phyloP scores from a whole-genome alignment of 2,888 invertebrate species.

The Papilio protenor region DNA sequence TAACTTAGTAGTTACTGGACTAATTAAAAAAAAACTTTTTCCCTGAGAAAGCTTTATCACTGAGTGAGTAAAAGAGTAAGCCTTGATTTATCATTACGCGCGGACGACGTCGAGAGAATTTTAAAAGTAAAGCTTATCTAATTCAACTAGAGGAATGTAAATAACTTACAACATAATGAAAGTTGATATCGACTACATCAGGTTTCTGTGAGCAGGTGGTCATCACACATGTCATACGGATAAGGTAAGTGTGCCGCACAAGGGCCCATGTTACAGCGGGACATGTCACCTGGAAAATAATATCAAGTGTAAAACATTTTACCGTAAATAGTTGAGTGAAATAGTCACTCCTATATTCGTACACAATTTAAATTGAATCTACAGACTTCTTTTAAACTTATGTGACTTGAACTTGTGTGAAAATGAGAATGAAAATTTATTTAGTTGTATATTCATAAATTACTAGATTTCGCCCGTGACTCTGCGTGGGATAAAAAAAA shows the following conservation, averaged over 20 bases:
- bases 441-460: too few relatives aligned
- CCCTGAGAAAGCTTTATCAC: too few relatives aligned
- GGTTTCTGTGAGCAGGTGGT: slow-evolving; percentile 51
- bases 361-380: background rate
- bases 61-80: too few relatives aligned
- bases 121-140: background rate
- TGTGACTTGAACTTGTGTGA: background rate
- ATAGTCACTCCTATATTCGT: too few relatives aligned
- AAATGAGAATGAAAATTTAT: too few relatives aligned
- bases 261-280: slow-evolving; percentile 66
- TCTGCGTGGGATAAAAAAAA: too few relatives aligned
- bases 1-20: too few relatives aligned
- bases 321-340: slow-evolving; percentile 35
- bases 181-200: slow-evolving; percentile 65
- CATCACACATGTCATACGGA: slow-evolving; percentile 63
- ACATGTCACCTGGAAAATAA: slow-evolving; percentile 60
- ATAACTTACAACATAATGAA: slow-evolving; percentile 66
- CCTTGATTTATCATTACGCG: too few relatives aligned
- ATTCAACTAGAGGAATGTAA: background rate
- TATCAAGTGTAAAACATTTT: background rate
- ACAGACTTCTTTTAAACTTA: background rate
- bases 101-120: too few relatives aligned
- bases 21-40: too few relatives aligned
- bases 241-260: slow-evolving; percentile 65
- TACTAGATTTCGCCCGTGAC: too few relatives aligned